phyloP scores from a whole-genome alignment of 2,113 vertebrate genomes.

The Microtus richardsoni region DNA sequence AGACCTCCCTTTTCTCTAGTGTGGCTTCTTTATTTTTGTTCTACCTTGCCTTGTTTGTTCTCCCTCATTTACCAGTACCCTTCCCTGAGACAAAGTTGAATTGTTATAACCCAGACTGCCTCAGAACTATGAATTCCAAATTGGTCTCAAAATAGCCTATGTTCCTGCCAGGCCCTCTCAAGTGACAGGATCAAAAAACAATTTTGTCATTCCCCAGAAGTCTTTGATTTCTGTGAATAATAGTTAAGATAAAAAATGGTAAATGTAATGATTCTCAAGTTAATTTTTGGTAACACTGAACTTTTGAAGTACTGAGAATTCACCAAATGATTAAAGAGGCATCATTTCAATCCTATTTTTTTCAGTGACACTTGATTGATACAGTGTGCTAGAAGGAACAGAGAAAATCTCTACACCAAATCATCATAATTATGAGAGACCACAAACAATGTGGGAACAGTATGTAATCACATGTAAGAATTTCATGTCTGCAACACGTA shows the following conservation, averaged over 20 bases:
- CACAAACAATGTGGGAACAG: neutral
- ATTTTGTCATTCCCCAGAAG: neutral
- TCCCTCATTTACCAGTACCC: neutral
- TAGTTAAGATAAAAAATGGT: neutral
- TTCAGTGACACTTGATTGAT: neutral
- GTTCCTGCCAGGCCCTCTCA: too few relatives aligned
- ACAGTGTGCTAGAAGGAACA: neutral
- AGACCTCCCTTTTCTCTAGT: neutral
- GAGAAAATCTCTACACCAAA: slow-evolving; percentile 4
- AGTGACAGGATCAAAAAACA: neutral
- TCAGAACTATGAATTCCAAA: neutral
- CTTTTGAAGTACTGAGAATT: neutral
- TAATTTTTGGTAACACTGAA: neutral
- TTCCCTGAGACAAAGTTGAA: neutral
- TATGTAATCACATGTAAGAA: slow-evolving; percentile 32
- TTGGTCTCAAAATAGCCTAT: neutral
- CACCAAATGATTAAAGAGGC: neutral
- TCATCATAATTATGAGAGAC: neutral
- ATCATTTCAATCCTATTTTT: slow-evolving; percentile 26
- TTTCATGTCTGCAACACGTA: slow-evolving; percentile 17
- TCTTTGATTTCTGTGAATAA: slow-evolving; percentile 48
- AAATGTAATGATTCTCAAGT: neutral
- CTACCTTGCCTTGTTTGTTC: neutral
- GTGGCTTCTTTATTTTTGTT: neutral
- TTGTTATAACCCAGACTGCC: too few relatives aligned